Percentiles rank a stretch among this genome's conserved stretches.
Conservation (phyloP, 2,888 invertebrate genomes). For the Megaustenia siamemsis region DNA sequence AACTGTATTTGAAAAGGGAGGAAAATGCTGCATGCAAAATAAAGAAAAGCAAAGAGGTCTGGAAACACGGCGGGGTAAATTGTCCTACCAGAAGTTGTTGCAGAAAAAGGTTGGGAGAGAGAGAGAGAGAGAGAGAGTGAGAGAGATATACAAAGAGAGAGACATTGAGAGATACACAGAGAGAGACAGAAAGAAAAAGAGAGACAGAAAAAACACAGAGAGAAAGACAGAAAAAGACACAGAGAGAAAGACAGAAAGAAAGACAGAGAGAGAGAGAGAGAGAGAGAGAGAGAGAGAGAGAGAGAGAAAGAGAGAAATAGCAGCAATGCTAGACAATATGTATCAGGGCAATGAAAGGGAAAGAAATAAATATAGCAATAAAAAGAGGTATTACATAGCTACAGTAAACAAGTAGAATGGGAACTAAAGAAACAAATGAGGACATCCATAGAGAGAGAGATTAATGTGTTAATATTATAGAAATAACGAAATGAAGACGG, state of each 20-base stretch:
- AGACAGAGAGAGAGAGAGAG: background rate
- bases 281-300: background rate
- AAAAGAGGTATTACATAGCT: background rate
- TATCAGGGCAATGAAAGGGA: background rate
- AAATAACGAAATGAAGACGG: background rate
- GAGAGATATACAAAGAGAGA: background rate
- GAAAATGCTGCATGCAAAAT: too few relatives aligned
- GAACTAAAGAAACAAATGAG: too few relatives aligned
- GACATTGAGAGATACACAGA: background rate
- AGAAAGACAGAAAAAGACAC: background rate
- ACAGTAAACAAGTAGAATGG: background rate
- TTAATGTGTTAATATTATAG: background rate
- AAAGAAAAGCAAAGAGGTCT: too few relatives aligned
- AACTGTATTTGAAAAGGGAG: too few relatives aligned
- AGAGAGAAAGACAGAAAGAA: background rate
- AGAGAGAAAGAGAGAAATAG: background rate
- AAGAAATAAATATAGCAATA: background rate
- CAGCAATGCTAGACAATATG: background rate
- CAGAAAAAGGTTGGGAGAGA: background rate
- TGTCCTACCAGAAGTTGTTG: too few relatives aligned
- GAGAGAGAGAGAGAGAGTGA: background rate
- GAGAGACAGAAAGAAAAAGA: too few relatives aligned
- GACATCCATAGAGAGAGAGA: constrained; percentile 2
- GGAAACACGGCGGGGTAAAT: too few relatives aligned
- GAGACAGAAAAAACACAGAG: too few relatives aligned